phyloP scores from a whole-genome alignment of 2,888 invertebrate species.

The Smittia sp. region DNA sequence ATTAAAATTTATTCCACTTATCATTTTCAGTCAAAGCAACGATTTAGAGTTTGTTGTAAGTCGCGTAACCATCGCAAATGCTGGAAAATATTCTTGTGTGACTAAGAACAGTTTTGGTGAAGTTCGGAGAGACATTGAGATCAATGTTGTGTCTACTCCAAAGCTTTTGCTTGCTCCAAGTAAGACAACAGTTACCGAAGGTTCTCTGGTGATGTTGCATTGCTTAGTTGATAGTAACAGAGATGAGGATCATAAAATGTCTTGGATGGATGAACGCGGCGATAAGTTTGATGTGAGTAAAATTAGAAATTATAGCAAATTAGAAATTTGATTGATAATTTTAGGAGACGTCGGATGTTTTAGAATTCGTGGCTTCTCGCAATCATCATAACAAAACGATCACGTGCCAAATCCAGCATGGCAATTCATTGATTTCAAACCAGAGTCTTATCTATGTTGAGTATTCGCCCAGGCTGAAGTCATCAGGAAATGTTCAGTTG shows the following conservation, averaged over 20 bases:
- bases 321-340: no score
- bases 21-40: slow-evolving; percentile 41
- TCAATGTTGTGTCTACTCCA: slow-evolving; percentile 41
- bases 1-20: slow-evolving; percentile 4
- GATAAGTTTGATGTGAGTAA: background rate
- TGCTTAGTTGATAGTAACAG: slow-evolving; percentile 34
- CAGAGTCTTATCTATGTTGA: background rate
- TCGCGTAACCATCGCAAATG: slow-evolving; percentile 50
- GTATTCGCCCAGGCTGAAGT: background rate
- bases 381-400: background rate
- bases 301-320: no score
- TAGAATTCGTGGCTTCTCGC: background rate
- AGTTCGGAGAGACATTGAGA: slow-evolving; percentile 44
- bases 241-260: slow-evolving; percentile 42
- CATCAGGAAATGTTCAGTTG: background rate
- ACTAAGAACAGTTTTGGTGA: slow-evolving; percentile 55
- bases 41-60: slow-evolving; percentile 42
- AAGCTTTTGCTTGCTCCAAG: slow-evolving; percentile 41
- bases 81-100: slow-evolving; percentile 55
- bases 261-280: slow-evolving; percentile 38
- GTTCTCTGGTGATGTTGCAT: slow-evolving; percentile 2
- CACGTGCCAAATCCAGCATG: background rate
- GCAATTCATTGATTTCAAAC: background rate
- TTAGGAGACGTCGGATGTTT: background rate
- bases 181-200: slow-evolving; percentile 37